Base-by-base conservation (phyloP, 53 echinoderm and acorn worm species). In the Hippasteria phrygiana region DNA sequence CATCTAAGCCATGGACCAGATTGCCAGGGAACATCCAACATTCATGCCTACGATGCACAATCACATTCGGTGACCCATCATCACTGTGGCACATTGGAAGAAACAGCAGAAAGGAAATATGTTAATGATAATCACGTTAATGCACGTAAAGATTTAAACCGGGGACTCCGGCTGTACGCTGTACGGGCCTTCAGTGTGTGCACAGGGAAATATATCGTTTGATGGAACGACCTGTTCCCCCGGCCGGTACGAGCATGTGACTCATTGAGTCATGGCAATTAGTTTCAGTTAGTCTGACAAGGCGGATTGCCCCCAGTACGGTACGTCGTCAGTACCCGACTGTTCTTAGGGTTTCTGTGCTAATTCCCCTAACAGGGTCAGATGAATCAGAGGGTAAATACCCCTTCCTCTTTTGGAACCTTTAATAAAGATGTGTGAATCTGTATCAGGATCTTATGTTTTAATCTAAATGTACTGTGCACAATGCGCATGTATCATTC, bases 231-330 rank as follows among this genome's bases (percentile, higher is more conserved):
- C 48, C 31, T 75, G 54, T 48, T 53, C 17, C n/a, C 50, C 37
- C 34, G 8, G 35, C 12, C 36, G 18, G 29, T 37, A 31, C 10
- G 16, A 32, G 45, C 32, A 76, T 50, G 54, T 76, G 76, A 76
- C 76, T 76, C 76, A 76, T 48, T 27, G 75, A 75, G 35, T 46
- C 75, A 35, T 34, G 76, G 76, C 53, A 76, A 76, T 76, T 76
- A 53, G 53, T 76, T 54, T 33, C 53, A 76, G 48, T 54, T 53
- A 76, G 51, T 50, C 76, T 17, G 26, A 27, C 35, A 31, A 50
- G 43, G 16, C 53, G 27, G 36, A 20, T 50, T 18, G 74, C 16
- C 7, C 51, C 59, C n/a, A 5, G 26, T 28, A 5, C 53, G 51
- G 32, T 73, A 32, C 54, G 29, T 54, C 33, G 45, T 74, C 45